phyloP scores from a whole-genome alignment of 2,113 vertebrate genomes.

The Agapornis roseicollis region DNA sequence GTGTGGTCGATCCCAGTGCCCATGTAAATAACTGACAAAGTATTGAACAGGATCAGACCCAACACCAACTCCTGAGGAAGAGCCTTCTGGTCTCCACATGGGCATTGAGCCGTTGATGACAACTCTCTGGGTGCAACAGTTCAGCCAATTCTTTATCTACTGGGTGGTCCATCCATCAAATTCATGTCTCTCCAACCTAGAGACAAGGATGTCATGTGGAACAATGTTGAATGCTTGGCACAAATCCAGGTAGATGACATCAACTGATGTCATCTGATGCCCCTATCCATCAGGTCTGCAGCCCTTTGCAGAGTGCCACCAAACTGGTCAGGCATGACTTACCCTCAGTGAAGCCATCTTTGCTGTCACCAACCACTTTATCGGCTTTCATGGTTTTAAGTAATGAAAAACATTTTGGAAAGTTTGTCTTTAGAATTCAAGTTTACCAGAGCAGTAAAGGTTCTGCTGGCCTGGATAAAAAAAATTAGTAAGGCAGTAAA shows the following conservation, averaged over 20 bases:
- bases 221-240: not conserved
- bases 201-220: not conserved
- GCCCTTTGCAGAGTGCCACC: not conserved
- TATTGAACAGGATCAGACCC: not conserved
- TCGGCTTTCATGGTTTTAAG: not conserved
- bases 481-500: not conserved
- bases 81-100: not conserved
- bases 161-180: not conserved
- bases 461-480: not conserved
- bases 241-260: not conserved
- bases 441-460: not conserved
- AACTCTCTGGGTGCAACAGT: not conserved
- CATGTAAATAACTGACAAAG: not conserved
- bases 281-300: not conserved
- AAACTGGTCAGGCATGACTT: not conserved
- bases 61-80: not conserved
- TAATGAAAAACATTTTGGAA: not conserved
- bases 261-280: not conserved
- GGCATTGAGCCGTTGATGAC: not conserved
- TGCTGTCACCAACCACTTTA: not conserved
- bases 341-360: not conserved
- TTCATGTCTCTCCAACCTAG: not conserved
- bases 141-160: not conserved
- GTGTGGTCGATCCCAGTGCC: not conserved
- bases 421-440: not conserved